Conservation (phyloP, 1,140 invertebrate species). For the Drosophila pruinosa region DNA sequence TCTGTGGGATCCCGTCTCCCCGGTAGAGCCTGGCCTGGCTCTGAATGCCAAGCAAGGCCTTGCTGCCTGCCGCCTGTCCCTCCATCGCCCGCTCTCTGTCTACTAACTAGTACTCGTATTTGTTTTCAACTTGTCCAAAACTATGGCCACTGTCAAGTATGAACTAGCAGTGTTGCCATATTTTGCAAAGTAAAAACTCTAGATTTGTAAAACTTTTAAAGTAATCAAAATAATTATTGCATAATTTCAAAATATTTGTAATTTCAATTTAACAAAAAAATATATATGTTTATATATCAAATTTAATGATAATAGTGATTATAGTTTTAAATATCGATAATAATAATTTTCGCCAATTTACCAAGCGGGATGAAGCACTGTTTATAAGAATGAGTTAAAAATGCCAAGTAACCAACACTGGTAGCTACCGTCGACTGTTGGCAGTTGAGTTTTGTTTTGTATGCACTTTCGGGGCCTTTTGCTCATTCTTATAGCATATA, state of each 20-base stretch:
- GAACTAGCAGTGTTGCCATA: conserved; percentile 8
- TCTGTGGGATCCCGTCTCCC: conserved; percentile 55
- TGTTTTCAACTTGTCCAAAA: conserved; percentile 75
- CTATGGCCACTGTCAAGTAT: conserved; percentile 62
- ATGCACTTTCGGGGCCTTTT: conserved; percentile 51
- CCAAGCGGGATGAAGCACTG: too few relatives aligned
- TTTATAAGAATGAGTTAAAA: too few relatives aligned
- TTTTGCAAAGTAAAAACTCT: neutral
- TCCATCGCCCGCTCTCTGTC: neutral
- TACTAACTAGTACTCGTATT: conserved; percentile 57
- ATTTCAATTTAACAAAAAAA: too few relatives aligned
- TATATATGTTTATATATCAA: too few relatives aligned
- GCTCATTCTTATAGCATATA: conserved; percentile 74
- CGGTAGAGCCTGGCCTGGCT: conserved; percentile 12
- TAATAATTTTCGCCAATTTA: too few relatives aligned
- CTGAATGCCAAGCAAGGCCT: conserved; percentile 32
- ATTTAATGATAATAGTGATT: too few relatives aligned
- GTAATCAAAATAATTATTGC: neutral
- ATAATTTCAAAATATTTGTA: too few relatives aligned
- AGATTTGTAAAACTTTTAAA: neutral
- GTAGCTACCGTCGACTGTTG: neutral
- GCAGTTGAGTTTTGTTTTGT: conserved; percentile 9
- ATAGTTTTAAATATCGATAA: too few relatives aligned
- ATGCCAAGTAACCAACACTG: neutral
- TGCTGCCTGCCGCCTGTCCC: neutral